A percentile compares a stretch with the other conserved stretches of the same genome.
Conservation (phyloP, 2,113 vertebrate species). For the Chlorodrepanis virens region DNA sequence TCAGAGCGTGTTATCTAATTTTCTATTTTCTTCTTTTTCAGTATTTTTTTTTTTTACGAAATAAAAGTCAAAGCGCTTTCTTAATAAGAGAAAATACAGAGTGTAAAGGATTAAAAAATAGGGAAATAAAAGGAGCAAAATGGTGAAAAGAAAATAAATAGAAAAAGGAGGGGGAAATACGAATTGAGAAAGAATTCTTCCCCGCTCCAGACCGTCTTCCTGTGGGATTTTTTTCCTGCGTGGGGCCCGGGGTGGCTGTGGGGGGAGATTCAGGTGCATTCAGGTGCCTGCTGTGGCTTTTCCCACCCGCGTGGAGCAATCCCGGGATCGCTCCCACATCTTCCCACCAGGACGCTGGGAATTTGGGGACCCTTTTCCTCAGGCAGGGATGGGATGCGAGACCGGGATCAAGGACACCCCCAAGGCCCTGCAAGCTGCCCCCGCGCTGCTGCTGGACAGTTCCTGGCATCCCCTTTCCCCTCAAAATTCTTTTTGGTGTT, state of each 20-base stretch:
- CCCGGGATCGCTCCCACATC: accelerated
- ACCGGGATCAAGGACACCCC: accelerated
- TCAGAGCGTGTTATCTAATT: neutral
- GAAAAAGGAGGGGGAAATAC: accelerated
- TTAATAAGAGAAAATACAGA: neutral
- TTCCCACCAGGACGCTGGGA: neutral
- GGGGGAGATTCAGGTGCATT: neutral
- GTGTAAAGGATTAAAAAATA: neutral
- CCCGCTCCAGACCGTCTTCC: accelerated
- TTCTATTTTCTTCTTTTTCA: neutral
- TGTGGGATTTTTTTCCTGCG: neutral
- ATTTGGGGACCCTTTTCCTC: neutral
- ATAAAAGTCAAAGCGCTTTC: neutral
- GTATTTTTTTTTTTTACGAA: neutral
- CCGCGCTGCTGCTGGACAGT: neutral
- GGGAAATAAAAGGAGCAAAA: neutral
- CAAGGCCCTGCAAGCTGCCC: accelerated
- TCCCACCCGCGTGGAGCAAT: accelerated
- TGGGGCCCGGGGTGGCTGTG: accelerated
- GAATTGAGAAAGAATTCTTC: neutral
- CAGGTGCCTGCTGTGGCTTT: neutral
- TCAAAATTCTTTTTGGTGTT: accelerated
- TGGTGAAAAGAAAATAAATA: neutral
- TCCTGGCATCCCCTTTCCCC: neutral
- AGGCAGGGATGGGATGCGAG: neutral